phyloP scores from a whole-genome alignment of 2,797 vertebrate genomes.

The Smutsia gigantea region DNA sequence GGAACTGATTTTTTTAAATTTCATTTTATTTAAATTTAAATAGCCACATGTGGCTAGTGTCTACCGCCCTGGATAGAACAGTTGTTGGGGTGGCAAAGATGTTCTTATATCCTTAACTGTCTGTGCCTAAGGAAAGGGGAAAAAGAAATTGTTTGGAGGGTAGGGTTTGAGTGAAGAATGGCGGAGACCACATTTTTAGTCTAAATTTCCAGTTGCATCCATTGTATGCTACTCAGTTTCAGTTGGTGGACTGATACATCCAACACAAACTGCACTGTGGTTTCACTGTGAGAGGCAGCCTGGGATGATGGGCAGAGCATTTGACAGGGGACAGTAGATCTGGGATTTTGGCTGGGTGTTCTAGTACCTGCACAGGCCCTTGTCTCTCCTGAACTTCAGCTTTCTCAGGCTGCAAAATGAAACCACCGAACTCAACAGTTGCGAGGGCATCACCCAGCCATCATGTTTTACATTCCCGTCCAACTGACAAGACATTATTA shows the following conservation, averaged over 20 bases:
- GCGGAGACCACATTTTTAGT: not conserved
- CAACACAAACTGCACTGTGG: not conserved
- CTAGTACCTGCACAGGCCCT: not conserved
- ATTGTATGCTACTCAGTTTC: not conserved
- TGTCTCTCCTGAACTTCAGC: not conserved
- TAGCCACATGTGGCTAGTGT: not conserved
- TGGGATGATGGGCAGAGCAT: not conserved
- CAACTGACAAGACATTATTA: not conserved
- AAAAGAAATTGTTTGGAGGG: not conserved
- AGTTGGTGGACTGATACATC: constrained; percentile 48
- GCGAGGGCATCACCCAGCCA: not conserved
- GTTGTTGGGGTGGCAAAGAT: not conserved
- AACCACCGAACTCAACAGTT: not conserved
- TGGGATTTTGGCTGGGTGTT: not conserved
- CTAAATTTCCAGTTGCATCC: not conserved
- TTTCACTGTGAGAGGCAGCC: not conserved
- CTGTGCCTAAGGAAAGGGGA: not conserved
- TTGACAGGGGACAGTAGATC: not conserved
- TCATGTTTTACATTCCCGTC: not conserved
- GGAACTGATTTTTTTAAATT: not conserved
- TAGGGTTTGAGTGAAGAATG: not conserved
- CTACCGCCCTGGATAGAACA: not conserved
- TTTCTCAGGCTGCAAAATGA: not conserved
- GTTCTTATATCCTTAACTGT: not conserved
- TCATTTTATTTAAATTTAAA: constrained; percentile 6